Percentiles rank a stretch among this genome's conserved stretches.
Evolutionary conservation across 2,888 invertebrate genomes (phyloP).

Genomic region (Drosophila niveifrons): DNA sequence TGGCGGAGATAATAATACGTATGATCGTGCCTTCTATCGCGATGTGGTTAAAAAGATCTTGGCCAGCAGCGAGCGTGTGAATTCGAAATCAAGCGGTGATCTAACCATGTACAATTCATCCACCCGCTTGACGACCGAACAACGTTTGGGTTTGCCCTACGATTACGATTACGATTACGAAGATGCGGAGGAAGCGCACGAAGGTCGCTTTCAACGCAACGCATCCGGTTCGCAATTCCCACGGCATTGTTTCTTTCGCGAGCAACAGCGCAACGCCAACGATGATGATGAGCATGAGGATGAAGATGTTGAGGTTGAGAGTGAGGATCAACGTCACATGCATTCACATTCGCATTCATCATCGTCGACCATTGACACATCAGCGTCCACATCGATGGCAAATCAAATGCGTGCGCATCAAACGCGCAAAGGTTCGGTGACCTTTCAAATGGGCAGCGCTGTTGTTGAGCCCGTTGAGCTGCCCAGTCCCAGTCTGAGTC

Average conservation of each 20-base stretch:
- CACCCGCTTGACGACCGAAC: slow-evolving; percentile 66
- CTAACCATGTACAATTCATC: slow-evolving; percentile 84
- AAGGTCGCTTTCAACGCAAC: slow-evolving; percentile 81
- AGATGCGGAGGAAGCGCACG: slow-evolving; percentile 37
- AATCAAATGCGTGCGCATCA: slow-evolving; percentile 59
- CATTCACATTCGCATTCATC: slow-evolving; percentile 75
- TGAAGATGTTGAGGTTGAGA: slow-evolving; percentile 29
- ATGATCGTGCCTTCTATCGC: slow-evolving; percentile 84
- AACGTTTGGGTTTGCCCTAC: slow-evolving; percentile 17
- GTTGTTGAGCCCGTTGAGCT: slow-evolving; percentile 13
- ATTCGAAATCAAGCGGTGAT: slow-evolving; percentile 85
- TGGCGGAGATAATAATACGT: slow-evolving; percentile 83
- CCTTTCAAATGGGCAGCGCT: slow-evolving; percentile 76
- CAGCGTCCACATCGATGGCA: slow-evolving; percentile 3
- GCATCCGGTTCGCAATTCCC: slow-evolving; percentile 85
- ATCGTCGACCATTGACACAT: slow-evolving; percentile 51
- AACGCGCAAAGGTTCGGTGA: slow-evolving; percentile 84
- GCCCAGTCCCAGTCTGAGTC: slow-evolving; percentile 2
- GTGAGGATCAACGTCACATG: slow-evolving; percentile 34
- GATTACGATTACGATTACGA: slow-evolving; percentile 34
- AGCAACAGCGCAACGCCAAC: slow-evolving; percentile 52
- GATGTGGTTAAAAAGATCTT: slow-evolving; percentile 81
- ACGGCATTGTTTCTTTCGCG: slow-evolving; percentile 84
- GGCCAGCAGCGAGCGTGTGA: slow-evolving; percentile 81
- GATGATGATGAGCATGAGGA: slow-evolving; percentile 17